Evolutionary conservation across 1,140 invertebrate genomes (phyloP).

Genomic region (Cephus cinctus): DNA sequence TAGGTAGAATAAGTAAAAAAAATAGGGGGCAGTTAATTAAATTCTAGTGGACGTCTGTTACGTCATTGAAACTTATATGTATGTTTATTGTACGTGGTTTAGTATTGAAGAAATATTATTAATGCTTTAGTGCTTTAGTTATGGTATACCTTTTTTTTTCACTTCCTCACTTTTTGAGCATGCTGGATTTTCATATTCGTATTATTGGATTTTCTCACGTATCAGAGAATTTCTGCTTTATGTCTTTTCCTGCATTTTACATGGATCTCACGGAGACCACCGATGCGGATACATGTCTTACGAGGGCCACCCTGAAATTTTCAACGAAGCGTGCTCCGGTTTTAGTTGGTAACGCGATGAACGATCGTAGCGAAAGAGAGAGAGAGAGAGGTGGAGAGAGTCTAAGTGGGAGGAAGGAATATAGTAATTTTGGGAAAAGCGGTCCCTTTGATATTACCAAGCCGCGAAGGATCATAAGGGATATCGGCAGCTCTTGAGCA

Average conservation of each 20-base stretch:
- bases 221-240: background rate
- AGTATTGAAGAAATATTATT: too few relatives aligned
- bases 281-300: too few relatives aligned
- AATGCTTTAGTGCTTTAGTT: too few relatives aligned
- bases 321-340: conserved; percentile 26
- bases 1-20: too few relatives aligned
- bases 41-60: background rate
- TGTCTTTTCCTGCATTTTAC: background rate
- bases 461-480: conserved; percentile 34
- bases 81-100: too few relatives aligned
- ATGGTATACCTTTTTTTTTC: too few relatives aligned
- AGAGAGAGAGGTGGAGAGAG: background rate
- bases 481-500: too few relatives aligned
- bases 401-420: too few relatives aligned
- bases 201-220: background rate
- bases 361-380: conserved; percentile 3
- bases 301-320: conserved; percentile 27
- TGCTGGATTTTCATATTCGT: background rate
- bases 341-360: conserved; percentile 15
- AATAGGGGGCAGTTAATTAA: conserved; percentile 13
- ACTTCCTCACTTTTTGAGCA: too few relatives aligned
- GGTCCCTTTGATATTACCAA: conserved; percentile 42
- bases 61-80: too few relatives aligned
- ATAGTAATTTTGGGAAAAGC: background rate
- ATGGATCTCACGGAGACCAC: conserved; percentile 16